Percentiles rank a stretch among this genome's conserved stretches.
phyloP scores from a whole-genome alignment of 1,140 invertebrate species.

The Adelges cooleyi region DNA sequence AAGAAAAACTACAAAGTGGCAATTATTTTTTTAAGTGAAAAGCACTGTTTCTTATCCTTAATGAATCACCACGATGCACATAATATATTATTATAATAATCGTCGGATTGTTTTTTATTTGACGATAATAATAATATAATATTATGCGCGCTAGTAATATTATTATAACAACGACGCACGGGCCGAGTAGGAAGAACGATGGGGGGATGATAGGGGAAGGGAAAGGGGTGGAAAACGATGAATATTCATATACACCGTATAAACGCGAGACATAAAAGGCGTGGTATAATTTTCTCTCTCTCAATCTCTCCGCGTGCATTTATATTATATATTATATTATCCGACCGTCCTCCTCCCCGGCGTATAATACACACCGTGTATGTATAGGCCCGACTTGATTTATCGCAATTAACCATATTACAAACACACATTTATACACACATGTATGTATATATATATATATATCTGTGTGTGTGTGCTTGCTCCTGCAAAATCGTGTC shows the following conservation, averaged over 20 bases:
- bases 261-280: background rate
- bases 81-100: no score
- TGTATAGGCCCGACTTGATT: background rate
- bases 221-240: background rate
- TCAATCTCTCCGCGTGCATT: background rate
- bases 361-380: background rate
- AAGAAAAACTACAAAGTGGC: no score
- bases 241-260: background rate
- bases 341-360: background rate
- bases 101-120: no score
- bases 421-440: background rate
- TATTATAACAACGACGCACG: no score
- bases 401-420: constrained; percentile 17
- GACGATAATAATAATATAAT: no score
- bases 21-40: no score
- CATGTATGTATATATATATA: background rate
- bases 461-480: background rate
- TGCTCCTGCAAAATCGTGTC: background rate
- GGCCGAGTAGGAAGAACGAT: no score
- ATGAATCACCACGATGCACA: no score
- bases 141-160: no score
- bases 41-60: no score
- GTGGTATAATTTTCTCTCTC: constrained; percentile 8
- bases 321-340: no score
- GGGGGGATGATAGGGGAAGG: no score